Base-by-base conservation (phyloP, 1,140 invertebrate genomes). In the Uloborus diversus region DNA sequence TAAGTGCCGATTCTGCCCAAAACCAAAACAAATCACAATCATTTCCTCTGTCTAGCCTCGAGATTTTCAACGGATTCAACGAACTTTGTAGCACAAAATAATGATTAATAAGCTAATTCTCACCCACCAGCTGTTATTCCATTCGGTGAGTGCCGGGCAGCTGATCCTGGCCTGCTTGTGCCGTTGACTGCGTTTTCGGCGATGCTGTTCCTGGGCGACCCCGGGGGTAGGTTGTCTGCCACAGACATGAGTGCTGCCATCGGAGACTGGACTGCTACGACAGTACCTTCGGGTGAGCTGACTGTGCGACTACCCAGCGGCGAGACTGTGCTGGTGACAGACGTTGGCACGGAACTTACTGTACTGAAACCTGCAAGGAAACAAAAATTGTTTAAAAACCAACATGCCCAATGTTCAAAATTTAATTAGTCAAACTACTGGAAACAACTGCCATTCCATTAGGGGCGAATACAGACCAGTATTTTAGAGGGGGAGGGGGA, bases 241-340 rank as follows among this genome's bases (percentile, higher is more conserved):
- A 81, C 80, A 13, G 80, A 81, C 80, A 81, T 81, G 7, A 81
- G 64, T 13, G 80, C 71, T n/a, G 80, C 80, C 80, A 81, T 81
- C 17, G 80, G 80, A 30, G 64, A 56, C 25, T 53, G 42, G 30
- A 65, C 51, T 4, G 71, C 80, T 17, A 78, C 65, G 20, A 66
- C 65, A 11, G 66, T 65, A 4, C 71, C 71, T 66, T 81, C 71
- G 14, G 80, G 80, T 30, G 71, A 57, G 23, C 42, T 62, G 7
- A 65, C 49, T 49, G 80, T 64, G 32, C 65, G 65, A 47, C 27
- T 76, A 42, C 68, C 70, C 28, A 76, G 56, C n/a, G 70, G 64
- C 1, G 64, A 62, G 0, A 56, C 79, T 23, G 79, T 73, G 20
- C 64, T 68, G 11, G 66, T 65, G 4, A 69, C 65, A n/a, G 79